Percentiles rank a stretch among this genome's conserved stretches.
phyloP scores from a whole-genome alignment of 2,888 invertebrate genomes.

The Dolomedes plantarius region DNA sequence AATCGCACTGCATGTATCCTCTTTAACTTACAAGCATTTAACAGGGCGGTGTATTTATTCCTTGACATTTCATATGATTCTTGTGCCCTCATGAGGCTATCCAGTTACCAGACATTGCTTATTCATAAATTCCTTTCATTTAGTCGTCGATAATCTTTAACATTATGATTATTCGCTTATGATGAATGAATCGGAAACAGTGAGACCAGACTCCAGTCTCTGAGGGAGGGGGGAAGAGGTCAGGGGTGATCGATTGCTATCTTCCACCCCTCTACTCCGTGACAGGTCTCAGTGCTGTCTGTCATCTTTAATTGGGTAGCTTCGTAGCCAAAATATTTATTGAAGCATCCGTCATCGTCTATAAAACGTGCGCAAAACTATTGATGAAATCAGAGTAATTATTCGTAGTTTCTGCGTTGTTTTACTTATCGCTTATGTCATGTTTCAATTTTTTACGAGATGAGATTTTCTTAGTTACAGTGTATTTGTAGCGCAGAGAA shows the following conservation, averaged over 20 bases:
- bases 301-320: neutral
- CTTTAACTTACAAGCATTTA: too few relatives aligned
- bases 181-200: slow-evolving; percentile 62
- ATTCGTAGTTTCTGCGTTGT: too few relatives aligned
- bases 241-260: slow-evolving; percentile 4
- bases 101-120: slow-evolving; percentile 41
- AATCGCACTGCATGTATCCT: too few relatives aligned
- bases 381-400: neutral
- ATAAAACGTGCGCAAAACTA: neutral
- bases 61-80: neutral
- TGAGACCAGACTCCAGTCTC: slow-evolving; percentile 33
- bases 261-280: slow-evolving; percentile 1
- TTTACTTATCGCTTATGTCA: too few relatives aligned
- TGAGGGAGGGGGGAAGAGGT: neutral
- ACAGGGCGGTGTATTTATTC: too few relatives aligned
- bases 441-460: too few relatives aligned
- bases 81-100: neutral
- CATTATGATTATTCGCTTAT: slow-evolving; percentile 58
- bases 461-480: too few relatives aligned
- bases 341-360: neutral
- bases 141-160: slow-evolving; percentile 50
- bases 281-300: neutral
- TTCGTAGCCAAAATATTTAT: neutral
- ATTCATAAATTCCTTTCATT: slow-evolving; percentile 66
- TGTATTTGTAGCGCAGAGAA: too few relatives aligned